Evolutionary conservation across 2,888 invertebrate species (phyloP).

Genomic region (Cryptocephalus primarius): DNA sequence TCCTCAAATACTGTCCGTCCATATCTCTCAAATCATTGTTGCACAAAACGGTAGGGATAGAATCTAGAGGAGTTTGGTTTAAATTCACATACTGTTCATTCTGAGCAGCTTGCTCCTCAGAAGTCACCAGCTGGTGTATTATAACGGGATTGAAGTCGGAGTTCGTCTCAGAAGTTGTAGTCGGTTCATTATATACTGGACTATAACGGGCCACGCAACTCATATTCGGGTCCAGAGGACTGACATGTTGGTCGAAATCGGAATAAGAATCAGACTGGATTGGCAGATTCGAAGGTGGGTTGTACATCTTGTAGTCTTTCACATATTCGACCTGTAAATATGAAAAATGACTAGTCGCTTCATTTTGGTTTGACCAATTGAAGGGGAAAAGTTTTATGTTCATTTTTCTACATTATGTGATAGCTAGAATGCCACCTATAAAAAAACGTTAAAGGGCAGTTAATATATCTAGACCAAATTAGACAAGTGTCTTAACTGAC

Average conservation of each 20-base stretch:
- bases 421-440: no score
- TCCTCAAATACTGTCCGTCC: slow-evolving; percentile 26
- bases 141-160: slow-evolving; percentile 27
- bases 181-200: slow-evolving; percentile 36
- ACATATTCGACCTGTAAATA: slow-evolving; percentile 32
- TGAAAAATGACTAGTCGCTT: slow-evolving; percentile 1
- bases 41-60: slow-evolving; percentile 24
- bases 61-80: slow-evolving; percentile 16
- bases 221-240: slow-evolving; percentile 40
- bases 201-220: slow-evolving; percentile 51
- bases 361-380: no score
- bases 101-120: slow-evolving; percentile 14
- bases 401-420: no score
- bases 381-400: no score
- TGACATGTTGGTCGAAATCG: slow-evolving; percentile 32
- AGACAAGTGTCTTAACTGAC: no score
- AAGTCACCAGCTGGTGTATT: slow-evolving; percentile 28
- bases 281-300: slow-evolving; percentile 5
- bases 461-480: no score
- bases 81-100: slow-evolving; percentile 15
- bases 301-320: slow-evolving; percentile 28
- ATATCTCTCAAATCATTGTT: slow-evolving; percentile 25
- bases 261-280: slow-evolving; percentile 14
- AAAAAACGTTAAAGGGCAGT: no score
- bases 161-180: slow-evolving; percentile 11